A percentile compares a stretch with the other conserved stretches of the same genome.
Conservation (phyloP, 2,113 vertebrate genomes). For the Notiomystis cincta region DNA sequence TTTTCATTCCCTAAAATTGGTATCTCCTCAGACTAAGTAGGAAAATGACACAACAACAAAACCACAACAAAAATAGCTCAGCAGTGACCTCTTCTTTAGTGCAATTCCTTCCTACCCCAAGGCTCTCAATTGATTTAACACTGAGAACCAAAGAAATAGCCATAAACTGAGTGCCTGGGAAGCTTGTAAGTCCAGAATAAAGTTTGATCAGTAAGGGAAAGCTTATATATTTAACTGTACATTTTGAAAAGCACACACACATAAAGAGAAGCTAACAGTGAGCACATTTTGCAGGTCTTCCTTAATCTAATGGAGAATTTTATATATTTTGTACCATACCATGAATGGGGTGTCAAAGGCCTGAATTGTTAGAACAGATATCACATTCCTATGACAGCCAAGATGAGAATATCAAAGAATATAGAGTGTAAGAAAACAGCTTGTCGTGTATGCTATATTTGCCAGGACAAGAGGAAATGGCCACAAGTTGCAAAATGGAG, state of each 20-base stretch:
- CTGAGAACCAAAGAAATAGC: not conserved
- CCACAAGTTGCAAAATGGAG: not conserved
- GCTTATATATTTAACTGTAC: not conserved
- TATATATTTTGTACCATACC: not conserved
- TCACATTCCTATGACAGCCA: rapidly evolving
- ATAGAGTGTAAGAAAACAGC: not conserved
- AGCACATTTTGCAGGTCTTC: not conserved
- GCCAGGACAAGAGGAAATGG: not conserved
- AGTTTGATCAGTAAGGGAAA: not conserved
- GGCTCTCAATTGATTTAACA: not conserved
- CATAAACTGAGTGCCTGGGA: not conserved
- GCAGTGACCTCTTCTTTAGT: not conserved
- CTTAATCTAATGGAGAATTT: not conserved
- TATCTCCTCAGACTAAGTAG: not conserved
- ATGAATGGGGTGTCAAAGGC: not conserved
- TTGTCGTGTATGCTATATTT: rapidly evolving
- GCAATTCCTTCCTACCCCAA: not conserved
- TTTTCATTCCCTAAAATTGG: not conserved
- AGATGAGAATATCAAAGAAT: not conserved
- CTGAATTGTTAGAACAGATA: not conserved
- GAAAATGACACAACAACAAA: not conserved
- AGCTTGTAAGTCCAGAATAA: not conserved
- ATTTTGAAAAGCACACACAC: not conserved
- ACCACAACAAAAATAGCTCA: not conserved
- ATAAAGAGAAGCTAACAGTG: not conserved